Percentiles rank a stretch among this genome's conserved stretches.
phyloP scores from a whole-genome alignment of 1,140 invertebrate species.

The Drosophila mauritiana region DNA sequence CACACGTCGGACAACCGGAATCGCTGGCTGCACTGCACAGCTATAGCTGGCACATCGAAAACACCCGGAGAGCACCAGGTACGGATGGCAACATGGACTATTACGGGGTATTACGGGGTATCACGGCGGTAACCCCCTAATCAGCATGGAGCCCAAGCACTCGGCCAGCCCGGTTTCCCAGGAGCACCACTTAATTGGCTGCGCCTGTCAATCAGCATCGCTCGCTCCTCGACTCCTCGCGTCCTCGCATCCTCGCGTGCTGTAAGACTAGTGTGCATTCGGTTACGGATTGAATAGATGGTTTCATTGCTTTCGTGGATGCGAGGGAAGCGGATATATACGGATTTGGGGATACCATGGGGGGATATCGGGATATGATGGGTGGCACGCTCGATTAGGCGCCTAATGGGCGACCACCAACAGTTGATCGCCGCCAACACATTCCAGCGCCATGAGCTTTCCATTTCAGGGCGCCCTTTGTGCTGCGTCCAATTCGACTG shows the following conservation, averaged over 20 bases:
- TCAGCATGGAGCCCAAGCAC: background rate
- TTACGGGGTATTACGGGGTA: background rate
- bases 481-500: background rate
- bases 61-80: background rate
- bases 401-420: slow-evolving; percentile 62
- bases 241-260: background rate
- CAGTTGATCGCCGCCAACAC: slow-evolving; percentile 40
- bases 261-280: slow-evolving; percentile 1
- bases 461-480: background rate
- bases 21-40: background rate
- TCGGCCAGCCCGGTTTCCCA: background rate
- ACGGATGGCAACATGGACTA: background rate
- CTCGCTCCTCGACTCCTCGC: background rate
- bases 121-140: background rate
- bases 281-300: background rate
- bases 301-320: background rate
- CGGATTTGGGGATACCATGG: background rate
- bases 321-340: background rate
- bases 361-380: background rate
- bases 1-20: slow-evolving; percentile 8
- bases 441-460: slow-evolving; percentile 4
- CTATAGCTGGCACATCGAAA: background rate
- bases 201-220: slow-evolving; percentile 50
- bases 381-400: slow-evolving; percentile 53
- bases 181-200: slow-evolving; percentile 51